Conservation (phyloP, 1,140 invertebrate genomes). For the Drosophila ohnishii region DNA sequence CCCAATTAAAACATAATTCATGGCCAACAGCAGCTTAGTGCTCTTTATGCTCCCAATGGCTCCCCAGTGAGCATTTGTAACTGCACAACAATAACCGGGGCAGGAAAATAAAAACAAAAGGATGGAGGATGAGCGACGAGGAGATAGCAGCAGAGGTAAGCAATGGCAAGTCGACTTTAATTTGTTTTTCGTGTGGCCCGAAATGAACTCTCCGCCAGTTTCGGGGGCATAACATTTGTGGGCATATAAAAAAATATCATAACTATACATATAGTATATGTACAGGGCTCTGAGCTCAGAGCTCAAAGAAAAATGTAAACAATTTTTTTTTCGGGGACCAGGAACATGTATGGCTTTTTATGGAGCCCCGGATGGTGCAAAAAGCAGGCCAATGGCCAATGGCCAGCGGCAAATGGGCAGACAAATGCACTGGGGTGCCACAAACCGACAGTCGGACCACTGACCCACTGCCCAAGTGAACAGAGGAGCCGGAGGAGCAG, state of each 20-base stretch:
- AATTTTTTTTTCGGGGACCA: slow-evolving; percentile 56
- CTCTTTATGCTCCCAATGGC: slow-evolving; percentile 73
- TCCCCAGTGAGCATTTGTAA: slow-evolving; percentile 75
- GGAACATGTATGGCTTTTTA: slow-evolving; percentile 66
- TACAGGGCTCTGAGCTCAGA: slow-evolving; percentile 27
- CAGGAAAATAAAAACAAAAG: slow-evolving; percentile 28
- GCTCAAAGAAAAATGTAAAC: slow-evolving; percentile 73
- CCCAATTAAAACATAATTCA: slow-evolving; percentile 80
- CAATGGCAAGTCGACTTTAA: slow-evolving; percentile 72
- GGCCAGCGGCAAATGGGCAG: slow-evolving; percentile 54
- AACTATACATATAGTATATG: slow-evolving; percentile 59
- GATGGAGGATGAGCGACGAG: slow-evolving; percentile 13
- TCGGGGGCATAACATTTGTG: slow-evolving; percentile 55
- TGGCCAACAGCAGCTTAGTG: slow-evolving; percentile 73
- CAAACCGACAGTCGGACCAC: slow-evolving; percentile 59
- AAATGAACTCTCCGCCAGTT: slow-evolving; percentile 29
- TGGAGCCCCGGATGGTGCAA: slow-evolving; percentile 54
- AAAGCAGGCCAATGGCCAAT: slow-evolving; percentile 71
- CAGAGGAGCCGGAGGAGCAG: slow-evolving; percentile 50
- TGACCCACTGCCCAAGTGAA: slow-evolving; percentile 61
- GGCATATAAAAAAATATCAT: slow-evolving; percentile 72
- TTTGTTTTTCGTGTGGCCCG: slow-evolving; percentile 61
- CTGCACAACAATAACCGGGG: slow-evolving; percentile 46
- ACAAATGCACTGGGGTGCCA: slow-evolving; percentile 77
- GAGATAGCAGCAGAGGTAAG: slow-evolving; percentile 44